A percentile compares a stretch with the other conserved stretches of the same genome.
These are phyloP conservation scores for Oscheius myriophilus DNA, from an alignment of 2,888 invertebrate species.

Conservation along the genomic window DNA sequence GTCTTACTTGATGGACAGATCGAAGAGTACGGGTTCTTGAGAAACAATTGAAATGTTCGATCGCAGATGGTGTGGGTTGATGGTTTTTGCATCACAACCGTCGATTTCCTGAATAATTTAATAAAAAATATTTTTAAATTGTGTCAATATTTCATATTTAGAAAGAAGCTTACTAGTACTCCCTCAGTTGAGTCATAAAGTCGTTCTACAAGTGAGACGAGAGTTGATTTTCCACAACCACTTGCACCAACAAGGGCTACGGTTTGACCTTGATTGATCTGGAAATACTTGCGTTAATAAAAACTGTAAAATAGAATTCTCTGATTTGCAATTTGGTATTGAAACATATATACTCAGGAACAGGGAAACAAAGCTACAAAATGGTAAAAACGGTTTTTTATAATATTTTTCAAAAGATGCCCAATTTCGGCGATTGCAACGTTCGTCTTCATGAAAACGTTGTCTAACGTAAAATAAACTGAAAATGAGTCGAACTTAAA, in stretches of 20 bases:
- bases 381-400: too few relatives aligned
- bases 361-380: too few relatives aligned
- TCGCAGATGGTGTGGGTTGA: constrained; percentile 69
- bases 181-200: constrained; percentile 11
- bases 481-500: too few relatives aligned
- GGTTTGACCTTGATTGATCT: constrained; percentile 16
- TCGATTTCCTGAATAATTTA: constrained; percentile 64
- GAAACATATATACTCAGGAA: too few relatives aligned
- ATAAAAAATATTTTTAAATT: too few relatives aligned
- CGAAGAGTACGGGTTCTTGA: constrained; percentile 73
- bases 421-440: too few relatives aligned
- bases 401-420: too few relatives aligned
- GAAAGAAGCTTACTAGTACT: constrained; percentile 7
- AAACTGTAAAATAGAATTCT: too few relatives aligned
- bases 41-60: constrained; percentile 71
- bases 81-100: constrained; percentile 63
- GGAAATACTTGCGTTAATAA: background rate
- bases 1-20: constrained; percentile 58
- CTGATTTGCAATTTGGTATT: too few relatives aligned
- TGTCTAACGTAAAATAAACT: too few relatives aligned
- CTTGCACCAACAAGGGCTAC: constrained; percentile 20
- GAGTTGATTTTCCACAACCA: constrained; percentile 25
- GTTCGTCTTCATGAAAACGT: too few relatives aligned
- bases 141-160: constrained; percentile 74
- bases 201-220: constrained; percentile 16